A percentile compares a stretch with the other conserved stretches of the same genome.
Evolutionary conservation across 1,140 invertebrate genomes (phyloP).

Genomic region (Drosophila pallidifrons): DNA sequence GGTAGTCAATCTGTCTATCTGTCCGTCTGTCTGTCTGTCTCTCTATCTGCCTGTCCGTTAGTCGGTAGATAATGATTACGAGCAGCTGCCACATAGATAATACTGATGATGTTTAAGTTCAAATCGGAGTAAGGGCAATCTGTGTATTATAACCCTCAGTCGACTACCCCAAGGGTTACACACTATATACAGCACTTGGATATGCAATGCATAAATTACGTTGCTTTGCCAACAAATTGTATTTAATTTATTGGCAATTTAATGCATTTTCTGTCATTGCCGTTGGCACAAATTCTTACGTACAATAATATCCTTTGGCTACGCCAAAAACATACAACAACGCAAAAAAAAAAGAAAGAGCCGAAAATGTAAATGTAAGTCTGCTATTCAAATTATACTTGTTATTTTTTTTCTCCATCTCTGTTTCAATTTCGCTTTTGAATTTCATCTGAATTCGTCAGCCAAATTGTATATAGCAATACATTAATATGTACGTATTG

Average conservation of each 20-base stretch:
- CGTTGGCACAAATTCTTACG: conserved; percentile 16
- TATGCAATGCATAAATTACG: conserved; percentile 29
- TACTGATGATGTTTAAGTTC: conserved; percentile 31
- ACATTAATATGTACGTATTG: neutral
- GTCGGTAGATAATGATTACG: conserved; percentile 50
- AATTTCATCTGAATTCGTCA: neutral
- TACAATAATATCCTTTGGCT: conserved; percentile 10
- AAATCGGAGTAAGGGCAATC: conserved; percentile 8
- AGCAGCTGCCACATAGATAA: conserved; percentile 41
- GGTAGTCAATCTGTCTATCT: conserved; percentile 28
- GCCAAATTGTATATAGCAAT: neutral
- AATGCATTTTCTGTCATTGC: conserved; percentile 24
- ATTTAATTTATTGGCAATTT: conserved; percentile 36
- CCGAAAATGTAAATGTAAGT: conserved; percentile 7
- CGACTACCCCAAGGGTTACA: conserved; percentile 6
- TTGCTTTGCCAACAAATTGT: conserved; percentile 10
- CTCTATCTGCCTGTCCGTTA: neutral
- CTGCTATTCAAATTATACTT: conserved; percentile 16
- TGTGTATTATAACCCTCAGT: conserved; percentile 22
- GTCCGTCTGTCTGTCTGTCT: conserved; percentile 2
- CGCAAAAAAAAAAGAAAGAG: neutral
- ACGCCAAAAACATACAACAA: neutral
- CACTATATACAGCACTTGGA: neutral
- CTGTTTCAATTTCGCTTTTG: neutral
- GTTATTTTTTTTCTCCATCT: neutral